Conservation (phyloP, 2,888 invertebrate genomes). For the Apodemia duryi region DNA sequence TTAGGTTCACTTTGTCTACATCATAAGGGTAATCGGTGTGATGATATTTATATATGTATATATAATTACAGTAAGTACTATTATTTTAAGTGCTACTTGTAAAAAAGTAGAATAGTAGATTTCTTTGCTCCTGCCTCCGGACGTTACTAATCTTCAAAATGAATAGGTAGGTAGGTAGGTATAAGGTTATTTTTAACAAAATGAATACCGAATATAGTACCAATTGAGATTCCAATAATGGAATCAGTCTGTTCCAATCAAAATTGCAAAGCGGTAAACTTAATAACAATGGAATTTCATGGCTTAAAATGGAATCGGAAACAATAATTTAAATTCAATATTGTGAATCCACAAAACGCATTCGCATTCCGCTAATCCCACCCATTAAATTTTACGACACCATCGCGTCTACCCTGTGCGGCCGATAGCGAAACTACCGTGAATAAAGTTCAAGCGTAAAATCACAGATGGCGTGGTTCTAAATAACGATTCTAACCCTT, state of each 20-base stretch:
- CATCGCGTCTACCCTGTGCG: slow-evolving; percentile 38
- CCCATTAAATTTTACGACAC: slow-evolving; percentile 43
- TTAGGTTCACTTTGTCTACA: no score
- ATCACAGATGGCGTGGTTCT: slow-evolving; percentile 57
- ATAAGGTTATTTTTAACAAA: not conserved
- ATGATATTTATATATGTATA: no score
- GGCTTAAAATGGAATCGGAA: slow-evolving; percentile 13
- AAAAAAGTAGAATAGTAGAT: no score
- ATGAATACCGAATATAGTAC: no score
- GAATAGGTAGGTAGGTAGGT: no score
- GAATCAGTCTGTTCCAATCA: not conserved
- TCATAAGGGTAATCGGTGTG: no score
- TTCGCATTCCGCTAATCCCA: slow-evolving; percentile 30
- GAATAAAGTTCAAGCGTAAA: slow-evolving; percentile 38
- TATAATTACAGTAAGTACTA: no score
- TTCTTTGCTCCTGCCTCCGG: no score
- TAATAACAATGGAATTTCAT: slow-evolving; percentile 21
- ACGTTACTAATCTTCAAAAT: no score
- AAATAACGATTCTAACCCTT: slow-evolving; percentile 37
- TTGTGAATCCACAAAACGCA: slow-evolving; percentile 31
- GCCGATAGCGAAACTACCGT: slow-evolving; percentile 47
- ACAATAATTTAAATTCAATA: slow-evolving; percentile 36
- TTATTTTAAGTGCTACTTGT: no score
- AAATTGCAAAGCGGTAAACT: slow-evolving; percentile 16
- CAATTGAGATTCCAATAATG: not conserved